These are phyloP conservation scores for Drosophila athabasca DNA, from an alignment of 1,140 invertebrate species.

Conservation along the genomic window DNA sequence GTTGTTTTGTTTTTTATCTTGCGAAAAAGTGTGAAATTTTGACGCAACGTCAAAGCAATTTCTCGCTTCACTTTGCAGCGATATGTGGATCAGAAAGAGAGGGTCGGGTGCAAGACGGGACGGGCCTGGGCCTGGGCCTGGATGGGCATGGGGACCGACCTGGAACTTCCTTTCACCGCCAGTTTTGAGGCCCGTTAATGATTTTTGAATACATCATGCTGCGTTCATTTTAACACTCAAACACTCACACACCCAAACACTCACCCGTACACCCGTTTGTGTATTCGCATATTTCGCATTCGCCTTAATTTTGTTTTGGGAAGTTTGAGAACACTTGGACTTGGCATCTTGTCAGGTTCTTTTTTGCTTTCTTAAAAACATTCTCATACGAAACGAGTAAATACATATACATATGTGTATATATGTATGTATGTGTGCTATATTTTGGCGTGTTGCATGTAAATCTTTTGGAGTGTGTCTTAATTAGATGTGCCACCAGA, in stretches of 20 bases:
- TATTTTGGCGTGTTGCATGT: conserved; percentile 19
- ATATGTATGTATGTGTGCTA: too few relatives aligned
- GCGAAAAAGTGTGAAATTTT: conserved; percentile 78
- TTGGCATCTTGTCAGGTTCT: conserved; percentile 41
- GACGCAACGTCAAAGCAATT: conserved; percentile 78
- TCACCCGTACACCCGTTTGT: conserved; percentile 17
- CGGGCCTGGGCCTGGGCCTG: neutral
- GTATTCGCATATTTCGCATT: conserved; percentile 9
- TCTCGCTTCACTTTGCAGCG: conserved; percentile 69
- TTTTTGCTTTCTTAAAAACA: conserved; percentile 16
- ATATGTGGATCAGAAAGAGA: conserved; percentile 68
- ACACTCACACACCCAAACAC: conserved; percentile 33
- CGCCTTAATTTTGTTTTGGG: conserved; percentile 14
- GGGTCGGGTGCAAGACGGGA: neutral
- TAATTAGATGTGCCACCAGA: conserved; percentile 70
- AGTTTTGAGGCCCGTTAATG: conserved; percentile 53
- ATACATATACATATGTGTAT: too few relatives aligned
- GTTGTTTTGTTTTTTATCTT: conserved; percentile 52
- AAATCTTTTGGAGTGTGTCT: conserved; percentile 47
- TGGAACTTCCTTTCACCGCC: conserved; percentile 32
- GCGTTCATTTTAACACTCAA: conserved; percentile 59
- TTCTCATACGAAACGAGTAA: neutral
- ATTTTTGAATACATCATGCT: conserved; percentile 76
- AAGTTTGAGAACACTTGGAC: conserved; percentile 16
- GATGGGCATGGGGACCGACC: conserved; percentile 7